Percentiles rank a stretch among this genome's conserved stretches.
Evolutionary conservation across 1,140 invertebrate species (phyloP).

Genomic region (Spodoptera litura): DNA sequence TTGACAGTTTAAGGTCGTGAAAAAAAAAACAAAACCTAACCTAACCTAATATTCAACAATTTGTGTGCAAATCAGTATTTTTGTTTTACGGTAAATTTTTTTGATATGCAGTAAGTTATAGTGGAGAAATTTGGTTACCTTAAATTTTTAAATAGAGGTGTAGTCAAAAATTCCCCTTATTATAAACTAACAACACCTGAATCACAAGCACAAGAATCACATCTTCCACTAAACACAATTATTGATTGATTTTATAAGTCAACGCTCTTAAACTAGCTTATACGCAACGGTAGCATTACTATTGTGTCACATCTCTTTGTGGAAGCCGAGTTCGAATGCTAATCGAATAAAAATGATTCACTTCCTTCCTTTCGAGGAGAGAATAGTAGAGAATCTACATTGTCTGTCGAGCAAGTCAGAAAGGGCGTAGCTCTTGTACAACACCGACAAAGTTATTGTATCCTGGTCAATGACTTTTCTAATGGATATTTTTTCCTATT

Average conservation of each 20-base stretch:
- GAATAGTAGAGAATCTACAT: conserved; percentile 53
- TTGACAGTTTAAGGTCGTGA: too few relatives aligned
- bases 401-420: conserved; percentile 58
- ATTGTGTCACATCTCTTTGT: conserved; percentile 54
- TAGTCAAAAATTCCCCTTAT: too few relatives aligned
- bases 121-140: too few relatives aligned
- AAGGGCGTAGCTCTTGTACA: conserved; percentile 61
- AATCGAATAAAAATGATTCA: conserved; percentile 74
- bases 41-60: too few relatives aligned
- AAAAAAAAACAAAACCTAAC: too few relatives aligned
- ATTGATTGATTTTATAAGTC: conserved; percentile 43
- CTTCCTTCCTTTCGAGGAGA: conserved; percentile 67
- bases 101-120: too few relatives aligned
- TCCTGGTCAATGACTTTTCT: conserved; percentile 40
- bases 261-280: conserved; percentile 5
- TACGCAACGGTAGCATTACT: conserved; percentile 37
- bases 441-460: conserved; percentile 43
- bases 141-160: too few relatives aligned
- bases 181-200: background rate
- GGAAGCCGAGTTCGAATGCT: conserved; percentile 56
- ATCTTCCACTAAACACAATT: conserved; percentile 3
- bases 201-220: background rate
- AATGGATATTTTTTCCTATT: conserved; percentile 27
- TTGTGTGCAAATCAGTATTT: too few relatives aligned
- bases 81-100: too few relatives aligned